Evolutionary conservation across 2,888 invertebrate species (phyloP).

Genomic region (Oxycera nigricornis): DNA sequence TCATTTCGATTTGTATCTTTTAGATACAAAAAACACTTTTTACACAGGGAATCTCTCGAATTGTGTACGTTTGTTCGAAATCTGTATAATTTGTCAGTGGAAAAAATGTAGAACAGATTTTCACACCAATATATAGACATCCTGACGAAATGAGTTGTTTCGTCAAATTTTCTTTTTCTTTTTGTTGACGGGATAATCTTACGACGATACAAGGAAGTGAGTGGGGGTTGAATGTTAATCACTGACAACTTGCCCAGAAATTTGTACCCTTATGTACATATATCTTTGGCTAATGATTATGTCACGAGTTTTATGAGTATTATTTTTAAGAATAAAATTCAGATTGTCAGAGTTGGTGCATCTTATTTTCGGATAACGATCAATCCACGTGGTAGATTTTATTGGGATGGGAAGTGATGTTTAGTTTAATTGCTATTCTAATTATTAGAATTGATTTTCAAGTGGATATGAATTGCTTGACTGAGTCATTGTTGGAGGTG

Average conservation of each 20-base stretch:
- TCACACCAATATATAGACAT: background rate
- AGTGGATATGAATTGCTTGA: background rate
- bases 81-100: constrained; percentile 13
- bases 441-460: background rate
- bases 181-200: constrained; percentile 23
- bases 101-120: constrained; percentile 28
- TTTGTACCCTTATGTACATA: too few relatives aligned
- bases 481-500: background rate
- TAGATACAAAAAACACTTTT: constrained; percentile 11
- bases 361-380: background rate
- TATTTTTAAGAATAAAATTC: background rate
- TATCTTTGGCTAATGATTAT: too few relatives aligned
- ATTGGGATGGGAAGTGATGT: background rate
- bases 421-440: background rate
- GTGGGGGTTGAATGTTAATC: background rate
- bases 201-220: background rate
- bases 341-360: background rate
- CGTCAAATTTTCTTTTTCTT: background rate
- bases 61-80: constrained; percentile 23
- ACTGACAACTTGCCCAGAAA: too few relatives aligned
- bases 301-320: background rate
- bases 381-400: constrained; percentile 30
- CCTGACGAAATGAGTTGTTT: constrained; percentile 2
- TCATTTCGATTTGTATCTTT: background rate
- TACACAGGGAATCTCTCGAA: background rate